Percentiles rank a stretch among this genome's conserved stretches.
phyloP scores from a whole-genome alignment of 2,797 vertebrate genomes.

The Arrhamphus sclerolepis region DNA sequence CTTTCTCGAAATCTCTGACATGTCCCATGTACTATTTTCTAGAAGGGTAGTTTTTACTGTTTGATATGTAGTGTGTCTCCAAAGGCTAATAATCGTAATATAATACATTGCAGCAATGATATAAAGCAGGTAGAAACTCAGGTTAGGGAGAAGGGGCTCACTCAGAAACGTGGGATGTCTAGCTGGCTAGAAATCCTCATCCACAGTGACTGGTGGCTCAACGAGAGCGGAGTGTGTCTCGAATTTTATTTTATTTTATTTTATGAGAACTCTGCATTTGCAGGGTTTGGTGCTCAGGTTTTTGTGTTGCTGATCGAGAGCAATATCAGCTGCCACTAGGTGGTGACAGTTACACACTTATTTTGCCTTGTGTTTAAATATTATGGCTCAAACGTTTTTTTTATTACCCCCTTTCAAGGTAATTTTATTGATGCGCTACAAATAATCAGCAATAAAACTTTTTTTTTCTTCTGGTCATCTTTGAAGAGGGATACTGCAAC shows the following conservation, averaged over 20 bases:
- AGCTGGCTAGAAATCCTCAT: slow-evolving; percentile 79
- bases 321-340: slow-evolving; percentile 68
- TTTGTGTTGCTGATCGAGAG: slow-evolving; percentile 59
- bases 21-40: slow-evolving; percentile 48
- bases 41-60: slow-evolving; percentile 46
- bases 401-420: neutral
- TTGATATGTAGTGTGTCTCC: slow-evolving; percentile 19
- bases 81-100: slow-evolving; percentile 33
- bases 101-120: slow-evolving; percentile 75
- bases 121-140: slow-evolving; percentile 51
- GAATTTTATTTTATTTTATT: slow-evolving; percentile 50
- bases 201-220: slow-evolving; percentile 41
- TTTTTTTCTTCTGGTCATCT: slow-evolving; percentile 38
- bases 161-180: slow-evolving; percentile 71
- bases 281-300: slow-evolving; percentile 74
- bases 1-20: slow-evolving; percentile 40
- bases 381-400: neutral
- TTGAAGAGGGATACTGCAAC: slow-evolving; percentile 79
- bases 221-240: slow-evolving; percentile 38
- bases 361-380: slow-evolving; percentile 32
- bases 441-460: slow-evolving; percentile 45
- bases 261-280: slow-evolving; percentile 46
- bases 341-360: slow-evolving; percentile 51
- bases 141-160: slow-evolving; percentile 45
- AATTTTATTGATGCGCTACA: slow-evolving; percentile 9